Evolutionary conservation across 2,888 invertebrate genomes (phyloP).

Genomic region (Cremastinae sp.): DNA sequence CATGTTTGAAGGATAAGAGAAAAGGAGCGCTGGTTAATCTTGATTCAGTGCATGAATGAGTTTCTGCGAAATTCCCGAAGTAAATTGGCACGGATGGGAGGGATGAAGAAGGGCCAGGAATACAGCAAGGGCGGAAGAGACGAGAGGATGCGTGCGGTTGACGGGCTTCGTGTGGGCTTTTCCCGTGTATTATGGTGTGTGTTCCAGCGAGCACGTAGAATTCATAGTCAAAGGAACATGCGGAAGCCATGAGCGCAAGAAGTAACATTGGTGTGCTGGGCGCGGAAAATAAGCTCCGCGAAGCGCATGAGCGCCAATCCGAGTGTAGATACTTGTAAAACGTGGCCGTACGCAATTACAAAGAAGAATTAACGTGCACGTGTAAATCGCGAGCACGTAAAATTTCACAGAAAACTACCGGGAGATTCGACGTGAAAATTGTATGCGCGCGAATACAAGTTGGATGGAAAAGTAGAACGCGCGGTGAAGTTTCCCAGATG

Average conservation of each 20-base stretch:
- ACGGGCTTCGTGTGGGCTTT: not conserved
- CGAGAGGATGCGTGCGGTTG: slow-evolving; percentile 7
- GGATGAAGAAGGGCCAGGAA: slow-evolving; percentile 1
- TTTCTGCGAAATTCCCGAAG: slow-evolving; percentile 6
- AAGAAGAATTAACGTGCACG: too few relatives aligned
- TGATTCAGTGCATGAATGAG: not conserved
- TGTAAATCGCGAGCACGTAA: too few relatives aligned
- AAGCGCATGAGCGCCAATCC: too few relatives aligned
- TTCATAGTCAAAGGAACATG: slow-evolving; percentile 41
- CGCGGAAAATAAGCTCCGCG: too few relatives aligned
- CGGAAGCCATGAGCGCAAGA: not conserved
- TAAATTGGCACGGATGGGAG: slow-evolving; percentile 2
- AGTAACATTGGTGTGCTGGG: too few relatives aligned
- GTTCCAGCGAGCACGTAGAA: slow-evolving; percentile 12
- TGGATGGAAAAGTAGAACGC: too few relatives aligned
- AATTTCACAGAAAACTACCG: too few relatives aligned
- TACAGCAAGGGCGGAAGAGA: not conserved
- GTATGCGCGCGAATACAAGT: too few relatives aligned
- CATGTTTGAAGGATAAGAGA: not conserved
- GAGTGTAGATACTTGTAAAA: too few relatives aligned
- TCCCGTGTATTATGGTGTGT: slow-evolving; percentile 1
- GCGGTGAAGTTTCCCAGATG: slow-evolving; percentile 7
- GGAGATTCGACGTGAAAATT: too few relatives aligned
- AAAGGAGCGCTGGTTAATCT: not conserved
- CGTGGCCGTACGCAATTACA: too few relatives aligned